These are phyloP conservation scores for Pachyrhynchus sulphureomaculatus DNA, from an alignment of 1,140 invertebrate species.

Conservation along the genomic window DNA sequence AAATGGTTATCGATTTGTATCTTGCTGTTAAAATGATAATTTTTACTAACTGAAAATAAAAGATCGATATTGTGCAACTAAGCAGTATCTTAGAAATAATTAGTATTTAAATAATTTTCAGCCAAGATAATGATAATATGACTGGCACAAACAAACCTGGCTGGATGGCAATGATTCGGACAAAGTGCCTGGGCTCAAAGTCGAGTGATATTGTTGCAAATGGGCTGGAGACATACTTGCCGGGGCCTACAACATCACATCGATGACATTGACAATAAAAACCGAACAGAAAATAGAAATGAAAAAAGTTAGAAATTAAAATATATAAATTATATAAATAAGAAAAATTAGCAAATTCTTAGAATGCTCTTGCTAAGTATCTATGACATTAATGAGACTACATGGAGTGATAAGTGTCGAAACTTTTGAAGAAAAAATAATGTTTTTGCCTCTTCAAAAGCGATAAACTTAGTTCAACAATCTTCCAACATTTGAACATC, in stretches of 20 bases:
- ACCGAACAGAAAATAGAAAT: neutral
- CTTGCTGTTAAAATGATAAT: too few relatives aligned
- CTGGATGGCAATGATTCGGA: slow-evolving; percentile 77
- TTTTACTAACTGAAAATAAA: slow-evolving; percentile 15
- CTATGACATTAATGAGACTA: too few relatives aligned
- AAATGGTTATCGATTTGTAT: too few relatives aligned
- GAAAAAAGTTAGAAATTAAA: too few relatives aligned
- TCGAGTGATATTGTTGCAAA: slow-evolving; percentile 74
- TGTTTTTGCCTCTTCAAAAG: too few relatives aligned
- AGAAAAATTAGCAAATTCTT: too few relatives aligned
- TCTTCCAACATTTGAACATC: too few relatives aligned
- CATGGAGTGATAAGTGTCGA: too few relatives aligned
- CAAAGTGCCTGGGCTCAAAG: slow-evolving; percentile 65
- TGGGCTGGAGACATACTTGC: slow-evolving; percentile 86
- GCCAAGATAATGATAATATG: slow-evolving; percentile 16
- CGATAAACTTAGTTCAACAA: too few relatives aligned
- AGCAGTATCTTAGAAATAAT: slow-evolving; percentile 7
- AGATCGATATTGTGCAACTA: neutral
- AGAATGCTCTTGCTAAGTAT: too few relatives aligned
- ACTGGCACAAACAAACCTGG: slow-evolving; percentile 66
- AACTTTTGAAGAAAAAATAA: too few relatives aligned
- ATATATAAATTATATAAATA: too few relatives aligned
- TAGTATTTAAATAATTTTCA: slow-evolving; percentile 1
- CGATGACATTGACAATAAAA: slow-evolving; percentile 27
- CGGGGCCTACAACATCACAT: slow-evolving; percentile 68